Percentiles rank a stretch among this genome's conserved stretches.
Conservation (phyloP, 2,888 invertebrate genomes). For the Campoplex nolae region DNA sequence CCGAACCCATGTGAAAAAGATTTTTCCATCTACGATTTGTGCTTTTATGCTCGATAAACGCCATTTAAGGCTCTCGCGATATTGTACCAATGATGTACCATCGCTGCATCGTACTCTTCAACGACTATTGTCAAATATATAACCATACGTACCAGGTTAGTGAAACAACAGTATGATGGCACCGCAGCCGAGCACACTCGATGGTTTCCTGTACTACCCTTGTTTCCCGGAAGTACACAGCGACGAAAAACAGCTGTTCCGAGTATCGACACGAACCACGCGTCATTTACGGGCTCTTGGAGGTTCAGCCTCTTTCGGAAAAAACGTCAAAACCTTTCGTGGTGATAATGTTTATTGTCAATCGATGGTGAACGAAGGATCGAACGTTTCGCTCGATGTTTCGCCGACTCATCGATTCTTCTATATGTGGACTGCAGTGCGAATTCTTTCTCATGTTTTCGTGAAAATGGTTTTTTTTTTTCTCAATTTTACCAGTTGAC, state of each 20-base stretch:
- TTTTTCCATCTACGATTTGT: too few species aligned
- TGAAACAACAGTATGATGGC: slow-evolving; percentile 25
- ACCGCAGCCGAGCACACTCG: slow-evolving; percentile 6
- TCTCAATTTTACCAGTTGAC: slow-evolving; percentile 39
- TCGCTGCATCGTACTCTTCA: background rate
- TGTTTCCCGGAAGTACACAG: slow-evolving; percentile 26
- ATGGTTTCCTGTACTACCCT: slow-evolving; percentile 6
- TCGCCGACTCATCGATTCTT: background rate
- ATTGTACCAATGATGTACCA: too few species aligned
- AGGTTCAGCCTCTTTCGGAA: slow-evolving; percentile 4
- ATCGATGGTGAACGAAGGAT: slow-evolving; percentile 11
- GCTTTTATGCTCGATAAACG: background rate
- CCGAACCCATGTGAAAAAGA: background rate
- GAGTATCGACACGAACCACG: slow-evolving; percentile 60
- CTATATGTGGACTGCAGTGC: background rate
- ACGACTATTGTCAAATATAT: background rate
- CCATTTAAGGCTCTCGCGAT: background rate
- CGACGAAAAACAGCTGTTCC: slow-evolving; percentile 64
- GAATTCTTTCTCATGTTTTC: background rate
- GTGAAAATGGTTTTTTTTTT: slow-evolving; percentile 17
- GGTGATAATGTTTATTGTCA: slow-evolving; percentile 23
- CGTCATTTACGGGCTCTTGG: slow-evolving; percentile 37
- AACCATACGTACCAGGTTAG: slow-evolving; percentile 7
- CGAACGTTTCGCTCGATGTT: slow-evolving; percentile 19
- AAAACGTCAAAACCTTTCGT: slow-evolving; percentile 18